These are phyloP conservation scores for Acrocephalus scirpaceus DNA, from an alignment of 2,797 vertebrate genomes.

Conservation along the genomic window DNA sequence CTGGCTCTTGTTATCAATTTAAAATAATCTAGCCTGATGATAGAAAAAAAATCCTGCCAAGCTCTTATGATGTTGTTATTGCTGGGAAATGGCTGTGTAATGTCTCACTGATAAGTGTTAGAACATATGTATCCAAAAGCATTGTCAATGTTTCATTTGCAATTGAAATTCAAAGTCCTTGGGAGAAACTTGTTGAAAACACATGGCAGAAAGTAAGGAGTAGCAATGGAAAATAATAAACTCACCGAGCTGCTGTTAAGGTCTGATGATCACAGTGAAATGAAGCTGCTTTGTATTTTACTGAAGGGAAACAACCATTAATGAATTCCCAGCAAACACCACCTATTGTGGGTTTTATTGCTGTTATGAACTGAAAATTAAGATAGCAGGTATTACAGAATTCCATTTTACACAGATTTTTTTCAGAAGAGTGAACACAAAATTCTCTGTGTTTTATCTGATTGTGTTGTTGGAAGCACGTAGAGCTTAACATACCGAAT, in stretches of 20 bases:
- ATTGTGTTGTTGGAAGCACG: accelerated
- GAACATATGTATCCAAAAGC: background rate
- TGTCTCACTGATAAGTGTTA: background rate
- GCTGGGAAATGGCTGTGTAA: background rate
- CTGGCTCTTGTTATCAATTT: conserved; percentile 28
- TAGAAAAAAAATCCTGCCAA: background rate
- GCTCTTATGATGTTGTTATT: background rate
- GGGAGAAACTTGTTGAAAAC: background rate
- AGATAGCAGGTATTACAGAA: background rate
- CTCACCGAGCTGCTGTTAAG: background rate
- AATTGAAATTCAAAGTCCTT: background rate
- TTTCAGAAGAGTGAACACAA: background rate
- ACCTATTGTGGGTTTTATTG: background rate
- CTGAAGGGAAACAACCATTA: background rate
- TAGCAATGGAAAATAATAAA: background rate
- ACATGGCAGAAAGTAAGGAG: background rate
- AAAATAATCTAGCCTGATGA: conserved; percentile 22
- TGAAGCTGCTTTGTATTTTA: background rate
- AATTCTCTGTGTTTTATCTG: background rate
- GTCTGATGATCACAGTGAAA: background rate
- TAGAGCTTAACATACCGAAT: background rate
- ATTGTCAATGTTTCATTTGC: background rate
- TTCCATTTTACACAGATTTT: background rate
- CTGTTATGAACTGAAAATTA: background rate
- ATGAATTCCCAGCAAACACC: background rate